A percentile compares a stretch with the other conserved stretches of the same genome.
Evolutionary conservation across 2,888 invertebrate genomes (phyloP).

Genomic region (Cinara cedri): DNA sequence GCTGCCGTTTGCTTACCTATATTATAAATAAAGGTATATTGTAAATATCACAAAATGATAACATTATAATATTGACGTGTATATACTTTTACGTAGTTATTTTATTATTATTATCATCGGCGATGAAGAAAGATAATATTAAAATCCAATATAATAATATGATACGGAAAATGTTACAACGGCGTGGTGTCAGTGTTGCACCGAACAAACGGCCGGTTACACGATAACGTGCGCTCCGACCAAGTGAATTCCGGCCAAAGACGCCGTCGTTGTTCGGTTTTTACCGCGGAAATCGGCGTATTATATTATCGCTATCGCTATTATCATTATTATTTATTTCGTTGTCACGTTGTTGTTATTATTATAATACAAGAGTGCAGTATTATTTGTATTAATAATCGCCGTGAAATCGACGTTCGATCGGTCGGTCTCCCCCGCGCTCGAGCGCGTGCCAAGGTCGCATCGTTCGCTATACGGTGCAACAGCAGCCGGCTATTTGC

Average conservation of each 20-base stretch:
- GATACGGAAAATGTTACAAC: not conserved
- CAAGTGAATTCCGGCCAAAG: slow-evolving; percentile 2
- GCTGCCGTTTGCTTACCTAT: too few species aligned
- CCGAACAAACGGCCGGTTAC: slow-evolving; percentile 17
- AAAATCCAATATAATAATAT: too few species aligned
- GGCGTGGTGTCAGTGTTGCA: not conserved
- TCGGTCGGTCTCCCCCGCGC: slow-evolving; percentile 6
- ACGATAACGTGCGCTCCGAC: slow-evolving; percentile 48
- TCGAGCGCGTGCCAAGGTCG: slow-evolving; percentile 33
- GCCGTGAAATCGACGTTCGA: slow-evolving; percentile 35
- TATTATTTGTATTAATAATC: not conserved
- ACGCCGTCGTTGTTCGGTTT: not conserved
- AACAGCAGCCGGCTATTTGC: not conserved
- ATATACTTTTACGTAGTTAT: not conserved
- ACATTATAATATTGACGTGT: not conserved
- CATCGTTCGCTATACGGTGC: not conserved
- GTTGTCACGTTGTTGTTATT: too few species aligned
- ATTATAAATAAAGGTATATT: too few species aligned
- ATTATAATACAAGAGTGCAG: not conserved
- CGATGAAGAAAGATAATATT: not conserved
- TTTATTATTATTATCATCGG: not conserved
- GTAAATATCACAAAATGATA: not conserved
- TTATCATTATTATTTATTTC: not conserved
- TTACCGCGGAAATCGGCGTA: slow-evolving; percentile 1
- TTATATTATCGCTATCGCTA: too few species aligned